phyloP scores from a whole-genome alignment of 2,113 vertebrate species.

The Lycocorax pyrrhopterus region DNA sequence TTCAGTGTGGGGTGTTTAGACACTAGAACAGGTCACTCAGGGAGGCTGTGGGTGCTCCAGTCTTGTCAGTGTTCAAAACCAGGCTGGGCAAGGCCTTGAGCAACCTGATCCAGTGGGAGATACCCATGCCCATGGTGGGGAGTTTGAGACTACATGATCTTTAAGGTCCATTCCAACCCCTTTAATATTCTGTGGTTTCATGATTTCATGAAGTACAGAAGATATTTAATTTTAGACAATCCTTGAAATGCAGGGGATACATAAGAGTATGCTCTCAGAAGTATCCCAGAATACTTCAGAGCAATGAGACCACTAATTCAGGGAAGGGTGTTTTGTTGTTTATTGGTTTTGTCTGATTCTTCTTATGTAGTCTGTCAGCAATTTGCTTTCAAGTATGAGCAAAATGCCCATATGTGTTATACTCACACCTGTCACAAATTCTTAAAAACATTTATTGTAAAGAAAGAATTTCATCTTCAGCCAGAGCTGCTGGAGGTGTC shows the following conservation, averaged over 20 bases:
- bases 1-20: neutral
- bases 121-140: accelerated
- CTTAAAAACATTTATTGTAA: neutral
- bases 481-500: neutral
- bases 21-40: accelerated
- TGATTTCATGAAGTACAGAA: neutral
- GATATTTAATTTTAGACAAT: neutral
- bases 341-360: neutral
- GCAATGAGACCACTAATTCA: neutral
- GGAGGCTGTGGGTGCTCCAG: neutral
- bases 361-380: neutral
- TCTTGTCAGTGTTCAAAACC: no score
- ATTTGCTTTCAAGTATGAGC: neutral
- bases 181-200: neutral
- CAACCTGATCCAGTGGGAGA: no score
- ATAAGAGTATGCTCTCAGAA: neutral
- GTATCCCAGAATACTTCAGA: neutral
- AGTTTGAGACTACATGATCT: neutral
- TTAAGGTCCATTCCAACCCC: neutral
- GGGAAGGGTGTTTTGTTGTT: neutral
- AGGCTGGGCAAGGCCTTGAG: neutral
- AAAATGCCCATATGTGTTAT: neutral
- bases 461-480: neutral
- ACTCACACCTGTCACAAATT: neutral
- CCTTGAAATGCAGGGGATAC: neutral